Evolutionary conservation across 2,888 invertebrate genomes (phyloP), one percentile per base, ranked within the genome.

Genomic region (Drosophila anomalata): DNA sequence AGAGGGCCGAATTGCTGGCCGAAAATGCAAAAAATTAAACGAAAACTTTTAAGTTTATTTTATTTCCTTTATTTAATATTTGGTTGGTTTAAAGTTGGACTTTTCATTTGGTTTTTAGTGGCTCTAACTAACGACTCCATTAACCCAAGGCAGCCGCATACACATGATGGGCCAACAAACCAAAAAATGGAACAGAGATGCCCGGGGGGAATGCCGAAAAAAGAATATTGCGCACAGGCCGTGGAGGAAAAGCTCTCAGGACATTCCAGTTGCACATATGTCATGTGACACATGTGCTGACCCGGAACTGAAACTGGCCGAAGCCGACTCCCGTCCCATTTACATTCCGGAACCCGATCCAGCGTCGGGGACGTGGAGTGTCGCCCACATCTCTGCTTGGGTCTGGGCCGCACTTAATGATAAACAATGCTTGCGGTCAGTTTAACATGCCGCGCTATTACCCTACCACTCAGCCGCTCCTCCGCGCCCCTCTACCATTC

Each of bases 371-470:
- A 14, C 33, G 6, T 6, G 7, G 36, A n/a, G n/a, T 42, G 24
- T 44, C 44, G 22, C 59, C 59, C 51, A 36, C 53, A 50, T 12
- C 52, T 51, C 70, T 44, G 52, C 57, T 52, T 29, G 55, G 14
- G 33, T 41, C 39, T 42, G 55, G 52, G 72, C 73, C 84, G 76
- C 77, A 83, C 82, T 81, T 81, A 82, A 85, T 88, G 89, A 83
- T 89, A 90, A 89, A 89, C 89, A 89, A 90, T 89, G 88, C 89
- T 89, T 87, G 89, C 77, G 89, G 89, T 89, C 89, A 89, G 85
- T 88, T 89, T 88, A 90, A 90, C 88, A 87, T 77, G 77, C 81
- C 85, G 81, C 83, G 78, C 81, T 85, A 85, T 87, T 87, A 78
- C 85, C 79, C 79, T 59, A 69, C 44, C 69, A 60, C 60, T 55